Percentiles rank a stretch among this genome's conserved stretches.
phyloP scores from a whole-genome alignment of 2,888 invertebrate species.

The Scaptodrosophila latifasciaeformis region DNA sequence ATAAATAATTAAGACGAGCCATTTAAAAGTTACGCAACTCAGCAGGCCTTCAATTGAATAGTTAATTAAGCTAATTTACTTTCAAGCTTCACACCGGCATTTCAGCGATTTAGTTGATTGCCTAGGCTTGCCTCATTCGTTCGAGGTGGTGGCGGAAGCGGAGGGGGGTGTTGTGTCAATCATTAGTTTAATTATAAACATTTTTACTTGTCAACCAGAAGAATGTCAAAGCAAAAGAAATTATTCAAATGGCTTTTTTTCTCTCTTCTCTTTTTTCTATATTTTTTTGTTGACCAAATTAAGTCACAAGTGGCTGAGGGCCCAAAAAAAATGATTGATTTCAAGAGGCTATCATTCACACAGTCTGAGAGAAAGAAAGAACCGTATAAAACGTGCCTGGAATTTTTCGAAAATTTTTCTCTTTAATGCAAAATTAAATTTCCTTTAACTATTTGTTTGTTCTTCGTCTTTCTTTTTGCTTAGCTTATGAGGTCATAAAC shows the following conservation, averaged over 20 bases:
- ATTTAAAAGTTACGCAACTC: too few relatives aligned
- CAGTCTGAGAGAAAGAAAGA: constrained; percentile 18
- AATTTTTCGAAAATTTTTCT: too few relatives aligned
- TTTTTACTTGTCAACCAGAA: constrained; percentile 50
- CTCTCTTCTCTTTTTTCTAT: too few relatives aligned
- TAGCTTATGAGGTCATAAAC: constrained; percentile 47
- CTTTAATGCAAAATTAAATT: too few relatives aligned
- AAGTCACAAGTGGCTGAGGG: constrained; percentile 51
- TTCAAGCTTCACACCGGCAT: too few relatives aligned
- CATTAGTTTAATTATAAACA: constrained; percentile 63
- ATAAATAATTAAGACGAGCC: too few relatives aligned
- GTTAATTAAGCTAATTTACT: constrained; percentile 6
- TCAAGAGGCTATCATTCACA: constrained; percentile 61
- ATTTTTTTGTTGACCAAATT: constrained; percentile 51
- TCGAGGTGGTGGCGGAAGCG: not conserved
- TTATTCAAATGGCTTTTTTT: too few relatives aligned
- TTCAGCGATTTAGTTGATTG: too few relatives aligned
- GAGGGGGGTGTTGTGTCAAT: constrained; percentile 33
- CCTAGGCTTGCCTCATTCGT: too few relatives aligned
- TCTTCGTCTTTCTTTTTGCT: constrained; percentile 15
- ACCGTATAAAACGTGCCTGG: too few relatives aligned
- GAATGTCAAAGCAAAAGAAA: constrained; percentile 41
- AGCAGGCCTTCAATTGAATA: too few relatives aligned
- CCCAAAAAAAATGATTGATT: constrained; percentile 64
- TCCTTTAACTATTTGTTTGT: too few relatives aligned